Evolutionary conservation across 2,113 vertebrate genomes (phyloP), one percentile per base, ranked within the genome.

Genomic region (Cynoglossus semilaevis): DNA sequence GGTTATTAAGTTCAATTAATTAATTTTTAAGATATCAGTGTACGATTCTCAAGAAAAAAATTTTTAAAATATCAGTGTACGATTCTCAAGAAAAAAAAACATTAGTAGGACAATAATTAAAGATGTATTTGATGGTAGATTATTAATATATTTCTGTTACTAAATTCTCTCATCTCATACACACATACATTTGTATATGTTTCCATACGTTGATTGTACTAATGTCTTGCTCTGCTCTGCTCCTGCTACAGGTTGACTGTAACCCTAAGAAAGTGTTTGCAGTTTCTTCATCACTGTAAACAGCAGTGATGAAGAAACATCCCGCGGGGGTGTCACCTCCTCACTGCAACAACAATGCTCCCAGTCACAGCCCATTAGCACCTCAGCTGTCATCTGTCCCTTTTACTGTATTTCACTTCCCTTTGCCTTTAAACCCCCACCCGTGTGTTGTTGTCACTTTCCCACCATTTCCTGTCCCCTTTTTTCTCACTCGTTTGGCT

Each of bases 321-420:
- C 65, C 58, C 70, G 58, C 15, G 58, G 18, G 48, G 77, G 63
- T 66, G 64, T 72, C 72, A 62, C 35, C 17, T 51, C 62, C 63
- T 59, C 70, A 34, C 47, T 11, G 47, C 41, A 47, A 14, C 56
- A 81, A 87, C 83, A 87, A 81, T 74, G 50, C 54, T 52, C 61
- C 57, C 64, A 71, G 77, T 85, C 84, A 79, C 69, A 79, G 57
- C 74, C 34, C 55, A 74, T 85, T 83, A 85, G 70, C 60, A 67
- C 78, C 67, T 82, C 53, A 49, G 72, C 45, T 51, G 64, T 74
- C 79, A 75, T 76, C 78, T 76, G 79, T 65, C 72, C 62, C 56
- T 50, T 53, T n/a, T 65, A 70, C 81, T 79, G 72, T 77, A 76
- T 46, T 77, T 49, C n/a, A 16, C 62, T 70, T 47, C 60, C 52